Percentiles rank a stretch among this genome's conserved stretches.
Conservation (phyloP, 2,113 vertebrate species). For the Odontophorus gujanensis region DNA sequence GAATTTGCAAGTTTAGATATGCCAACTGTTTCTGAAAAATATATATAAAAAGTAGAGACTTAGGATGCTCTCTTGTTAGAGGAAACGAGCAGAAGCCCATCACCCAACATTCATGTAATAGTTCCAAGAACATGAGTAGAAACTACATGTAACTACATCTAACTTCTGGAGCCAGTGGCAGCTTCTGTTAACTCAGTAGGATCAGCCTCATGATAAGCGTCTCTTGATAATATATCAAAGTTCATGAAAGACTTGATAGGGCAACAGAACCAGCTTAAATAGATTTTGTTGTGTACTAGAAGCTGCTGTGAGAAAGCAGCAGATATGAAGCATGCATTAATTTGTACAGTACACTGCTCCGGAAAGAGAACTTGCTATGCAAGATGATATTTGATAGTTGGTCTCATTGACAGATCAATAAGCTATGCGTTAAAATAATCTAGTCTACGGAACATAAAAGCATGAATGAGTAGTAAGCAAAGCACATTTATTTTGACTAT, state of each 20-base stretch:
- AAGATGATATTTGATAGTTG: conserved; percentile 46
- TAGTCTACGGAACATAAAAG: conserved; percentile 33
- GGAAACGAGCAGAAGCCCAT: neutral
- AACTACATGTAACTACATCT: neutral
- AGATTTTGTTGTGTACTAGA: conserved; percentile 5
- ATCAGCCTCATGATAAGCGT: neutral
- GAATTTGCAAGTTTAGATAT: neutral
- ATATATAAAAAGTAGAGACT: neutral
- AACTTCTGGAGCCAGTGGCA: neutral
- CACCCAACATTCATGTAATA: neutral
- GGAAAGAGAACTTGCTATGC: conserved; percentile 23
- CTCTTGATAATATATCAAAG: neutral
- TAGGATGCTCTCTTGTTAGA: neutral
- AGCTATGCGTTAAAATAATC: conserved; percentile 25
- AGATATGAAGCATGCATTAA: neutral
- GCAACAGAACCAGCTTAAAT: conserved; percentile 19
- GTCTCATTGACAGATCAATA: neutral
- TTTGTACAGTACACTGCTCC: neutral
- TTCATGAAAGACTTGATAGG: neutral
- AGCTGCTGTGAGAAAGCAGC: neutral
- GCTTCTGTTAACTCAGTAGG: neutral
- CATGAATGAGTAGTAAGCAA: conserved; percentile 47
- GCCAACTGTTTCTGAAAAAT: neutral
- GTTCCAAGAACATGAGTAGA: neutral
- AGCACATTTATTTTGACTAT: conserved; percentile 43